These are phyloP conservation scores for Bos taurus DNA, from an alignment of 2,113 vertebrate genomes.

Conservation along the genomic window ARS-UCD2.0 NC_037332.1:69899001-69899500, in stretches of 20 bases:
- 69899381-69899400: neutral
- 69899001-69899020: neutral
- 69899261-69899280: neutral
- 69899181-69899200: neutral
- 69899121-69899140: neutral
- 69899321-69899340: neutral
- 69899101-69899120: neutral
- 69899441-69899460: neutral
- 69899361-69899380: neutral
- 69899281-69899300: neutral
- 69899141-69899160: neutral
- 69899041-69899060: neutral
- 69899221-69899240: neutral
- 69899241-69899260: neutral
- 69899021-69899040: fast-evolving
- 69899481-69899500: neutral
- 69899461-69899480: neutral
- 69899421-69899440: neutral
- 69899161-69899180: neutral
- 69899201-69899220: neutral
- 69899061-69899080: neutral
- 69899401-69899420: neutral
- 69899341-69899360: neutral
- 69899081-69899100: neutral
- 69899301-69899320: neutral